Evolutionary conservation across 2,797 vertebrate genomes (phyloP).

Genomic region (Perodicticus potto): DNA sequence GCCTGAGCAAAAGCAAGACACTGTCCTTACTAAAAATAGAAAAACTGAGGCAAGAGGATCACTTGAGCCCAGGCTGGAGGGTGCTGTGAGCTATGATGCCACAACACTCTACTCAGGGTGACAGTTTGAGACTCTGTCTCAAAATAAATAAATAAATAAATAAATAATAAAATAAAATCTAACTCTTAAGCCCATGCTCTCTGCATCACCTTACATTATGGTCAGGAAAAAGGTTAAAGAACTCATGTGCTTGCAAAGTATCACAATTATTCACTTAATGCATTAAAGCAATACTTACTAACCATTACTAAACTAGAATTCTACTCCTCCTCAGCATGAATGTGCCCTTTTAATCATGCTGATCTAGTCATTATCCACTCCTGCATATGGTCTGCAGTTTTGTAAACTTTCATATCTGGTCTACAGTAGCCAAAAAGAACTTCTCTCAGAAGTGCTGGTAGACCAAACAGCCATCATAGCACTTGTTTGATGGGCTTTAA

Average conservation of each 20-base stretch:
- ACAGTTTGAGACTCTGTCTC: no score
- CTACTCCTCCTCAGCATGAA: background rate
- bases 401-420: background rate
- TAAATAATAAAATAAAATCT: background rate
- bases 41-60: no score
- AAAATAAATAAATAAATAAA: no score
- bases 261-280: background rate
- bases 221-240: slow-evolving; percentile 21
- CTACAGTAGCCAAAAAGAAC: background rate
- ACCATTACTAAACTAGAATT: slow-evolving; percentile 41
- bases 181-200: background rate
- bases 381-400: background rate
- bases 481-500: slow-evolving; percentile 41
- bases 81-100: no score
- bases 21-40: no score
- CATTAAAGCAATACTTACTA: slow-evolving; percentile 14
- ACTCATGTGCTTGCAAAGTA: slow-evolving; percentile 31
- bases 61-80: no score
- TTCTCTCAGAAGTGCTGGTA: background rate
- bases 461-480: background rate
- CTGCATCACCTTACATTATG: background rate
- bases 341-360: slow-evolving; percentile 15
- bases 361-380: background rate
- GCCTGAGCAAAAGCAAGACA: no score
- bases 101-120: no score